Conservation (phyloP, 2,797 vertebrate genomes). For the Falco rusticolus region DNA sequence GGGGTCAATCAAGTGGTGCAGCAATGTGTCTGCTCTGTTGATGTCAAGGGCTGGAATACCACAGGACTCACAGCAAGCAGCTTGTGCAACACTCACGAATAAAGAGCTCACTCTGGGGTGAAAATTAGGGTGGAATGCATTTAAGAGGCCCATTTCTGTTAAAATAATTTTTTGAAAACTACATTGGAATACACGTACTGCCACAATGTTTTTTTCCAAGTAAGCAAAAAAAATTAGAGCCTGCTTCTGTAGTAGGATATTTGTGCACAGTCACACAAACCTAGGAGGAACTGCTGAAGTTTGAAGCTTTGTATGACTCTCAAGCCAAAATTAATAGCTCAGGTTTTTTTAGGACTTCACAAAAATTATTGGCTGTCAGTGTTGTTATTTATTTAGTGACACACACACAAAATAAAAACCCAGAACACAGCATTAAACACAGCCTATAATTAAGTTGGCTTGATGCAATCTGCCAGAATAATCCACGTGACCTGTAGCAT, state of each 20-base stretch:
- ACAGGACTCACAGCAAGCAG: not conserved
- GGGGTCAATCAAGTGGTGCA: not conserved
- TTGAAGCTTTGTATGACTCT: not conserved
- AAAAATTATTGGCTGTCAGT: not conserved
- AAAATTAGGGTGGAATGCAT: not conserved
- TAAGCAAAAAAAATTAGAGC: not conserved
- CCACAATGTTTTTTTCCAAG: not conserved
- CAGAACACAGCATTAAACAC: not conserved
- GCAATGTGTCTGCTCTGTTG: not conserved
- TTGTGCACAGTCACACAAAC: not conserved
- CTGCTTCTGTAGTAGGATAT: not conserved
- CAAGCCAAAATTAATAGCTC: not conserved
- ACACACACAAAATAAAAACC: not conserved
- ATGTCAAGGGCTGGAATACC: not conserved
- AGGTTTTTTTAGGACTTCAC: not conserved
- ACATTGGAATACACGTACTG: not conserved
- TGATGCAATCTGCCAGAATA: not conserved
- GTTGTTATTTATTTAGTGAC: not conserved
- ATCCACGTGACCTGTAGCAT: rapidly evolving
- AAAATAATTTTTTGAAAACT: not conserved
- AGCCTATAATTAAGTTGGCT: not conserved
- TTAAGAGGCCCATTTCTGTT: not conserved
- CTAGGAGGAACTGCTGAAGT: not conserved
- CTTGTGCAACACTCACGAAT: not conserved
- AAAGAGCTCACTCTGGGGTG: not conserved